These are phyloP conservation scores for Bombus waltoni DNA, from an alignment of 1,140 invertebrate species.

Conservation along the genomic window DNA sequence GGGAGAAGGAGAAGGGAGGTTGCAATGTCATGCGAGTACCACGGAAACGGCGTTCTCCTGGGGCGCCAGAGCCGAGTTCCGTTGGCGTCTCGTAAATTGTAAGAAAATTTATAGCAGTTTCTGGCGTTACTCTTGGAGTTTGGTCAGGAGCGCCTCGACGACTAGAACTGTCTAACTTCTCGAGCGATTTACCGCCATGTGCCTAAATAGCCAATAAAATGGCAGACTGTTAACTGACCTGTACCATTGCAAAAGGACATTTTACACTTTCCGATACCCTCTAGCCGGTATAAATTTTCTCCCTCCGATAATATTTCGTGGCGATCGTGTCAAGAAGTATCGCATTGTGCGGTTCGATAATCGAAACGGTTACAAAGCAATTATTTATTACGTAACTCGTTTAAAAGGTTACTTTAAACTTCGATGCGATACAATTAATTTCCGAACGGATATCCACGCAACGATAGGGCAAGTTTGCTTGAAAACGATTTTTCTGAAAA, in stretches of 20 bases:
- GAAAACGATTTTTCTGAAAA: neutral
- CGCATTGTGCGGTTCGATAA: neutral
- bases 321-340: neutral
- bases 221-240: slow-evolving; percentile 19
- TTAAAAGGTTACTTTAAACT: neutral
- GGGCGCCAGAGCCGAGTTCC: slow-evolving; percentile 13
- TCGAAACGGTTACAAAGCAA: neutral
- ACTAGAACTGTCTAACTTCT: slow-evolving; percentile 57
- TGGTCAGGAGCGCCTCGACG: slow-evolving; percentile 30
- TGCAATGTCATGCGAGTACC: neutral
- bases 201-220: slow-evolving; percentile 53
- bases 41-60: slow-evolving; percentile 16
- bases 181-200: slow-evolving; percentile 44
- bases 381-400: neutral
- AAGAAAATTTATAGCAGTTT: slow-evolving; percentile 58
- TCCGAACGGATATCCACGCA: neutral
- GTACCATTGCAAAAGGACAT: neutral
- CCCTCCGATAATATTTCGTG: neutral
- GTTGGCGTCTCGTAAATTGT: slow-evolving; percentile 55
- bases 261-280: neutral
- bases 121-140: slow-evolving; percentile 32
- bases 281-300: neutral
- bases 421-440: too few relatives aligned
- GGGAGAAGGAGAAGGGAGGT: neutral
- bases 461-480: neutral